A percentile compares a stretch with the other conserved stretches of the same genome.
Evolutionary conservation across 2,888 invertebrate genomes (phyloP).

Genomic region (Leucania comma): DNA sequence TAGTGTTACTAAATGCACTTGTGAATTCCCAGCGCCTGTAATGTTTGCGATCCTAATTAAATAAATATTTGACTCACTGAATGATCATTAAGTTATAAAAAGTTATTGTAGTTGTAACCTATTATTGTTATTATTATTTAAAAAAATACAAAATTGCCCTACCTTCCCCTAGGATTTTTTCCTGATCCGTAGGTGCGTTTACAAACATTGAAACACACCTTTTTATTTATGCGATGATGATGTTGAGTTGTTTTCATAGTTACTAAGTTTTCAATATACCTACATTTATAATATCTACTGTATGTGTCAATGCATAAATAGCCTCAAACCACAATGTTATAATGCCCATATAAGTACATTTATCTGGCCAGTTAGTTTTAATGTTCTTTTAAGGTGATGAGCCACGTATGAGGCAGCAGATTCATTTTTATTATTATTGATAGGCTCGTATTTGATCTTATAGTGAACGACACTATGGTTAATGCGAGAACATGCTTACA

Average conservation of each 20-base stretch:
- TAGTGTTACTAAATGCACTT: no score
- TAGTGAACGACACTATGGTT: no score
- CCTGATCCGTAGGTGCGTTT: no score
- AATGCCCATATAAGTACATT: conserved; percentile 12
- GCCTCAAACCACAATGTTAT: conserved; percentile 4
- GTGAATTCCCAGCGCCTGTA: no score
- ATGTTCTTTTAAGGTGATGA: conserved; percentile 6
- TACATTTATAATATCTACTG: conserved; percentile 2
- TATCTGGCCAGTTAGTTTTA: conserved; percentile 6
- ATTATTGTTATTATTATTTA: no score
- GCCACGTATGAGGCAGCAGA: conserved; percentile 5
- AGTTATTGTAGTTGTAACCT: conserved; percentile 1
- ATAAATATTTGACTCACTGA: neutral
- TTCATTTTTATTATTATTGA: neutral
- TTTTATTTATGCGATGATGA: neutral
- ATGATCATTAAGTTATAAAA: conserved; percentile 6
- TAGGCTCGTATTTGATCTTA: no score
- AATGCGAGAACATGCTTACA: no score
- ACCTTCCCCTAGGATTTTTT: no score
- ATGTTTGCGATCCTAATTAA: no score
- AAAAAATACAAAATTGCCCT: no score
- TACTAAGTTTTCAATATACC: conserved; percentile 2
- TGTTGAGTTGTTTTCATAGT: conserved; percentile 3
- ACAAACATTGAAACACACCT: no score
- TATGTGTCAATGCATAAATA: neutral